Evolutionary conservation across 1,140 invertebrate genomes (phyloP).

Genomic region (Charaxes varanes): DNA sequence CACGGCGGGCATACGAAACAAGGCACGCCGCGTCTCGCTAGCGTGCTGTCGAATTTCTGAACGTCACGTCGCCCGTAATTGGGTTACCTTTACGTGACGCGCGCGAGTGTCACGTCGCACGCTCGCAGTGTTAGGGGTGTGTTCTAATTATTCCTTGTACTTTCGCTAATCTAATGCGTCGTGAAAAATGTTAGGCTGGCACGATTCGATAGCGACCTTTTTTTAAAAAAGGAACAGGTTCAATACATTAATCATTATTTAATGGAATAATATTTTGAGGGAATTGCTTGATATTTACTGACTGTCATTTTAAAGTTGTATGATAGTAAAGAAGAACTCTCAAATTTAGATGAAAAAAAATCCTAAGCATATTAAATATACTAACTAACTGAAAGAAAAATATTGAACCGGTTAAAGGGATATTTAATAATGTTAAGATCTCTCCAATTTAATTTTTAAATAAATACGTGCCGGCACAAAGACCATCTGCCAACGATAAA

Average conservation of each 20-base stretch:
- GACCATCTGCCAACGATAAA: slow-evolving; percentile 3
- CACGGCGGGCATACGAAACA: slow-evolving; percentile 63
- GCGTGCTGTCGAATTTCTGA: slow-evolving; percentile 55
- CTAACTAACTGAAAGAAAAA: background rate
- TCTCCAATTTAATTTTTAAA: background rate
- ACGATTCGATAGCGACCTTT: background rate
- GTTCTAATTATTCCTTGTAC: slow-evolving; percentile 68
- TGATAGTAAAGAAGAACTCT: too few species aligned
- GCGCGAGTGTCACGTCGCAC: slow-evolving; percentile 42
- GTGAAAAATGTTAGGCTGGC: slow-evolving; percentile 3
- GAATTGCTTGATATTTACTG: too few species aligned
- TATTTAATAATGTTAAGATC: background rate
- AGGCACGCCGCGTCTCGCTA: slow-evolving; percentile 25
- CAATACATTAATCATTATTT: too few species aligned
- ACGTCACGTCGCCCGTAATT: slow-evolving; percentile 64
- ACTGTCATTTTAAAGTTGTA: too few species aligned
- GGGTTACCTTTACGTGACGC: slow-evolving; percentile 67
- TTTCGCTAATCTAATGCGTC: slow-evolving; percentile 34
- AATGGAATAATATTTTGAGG: too few species aligned
- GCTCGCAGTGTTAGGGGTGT: slow-evolving; percentile 41
- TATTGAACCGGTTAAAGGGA: too few species aligned
- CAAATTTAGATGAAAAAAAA: too few species aligned
- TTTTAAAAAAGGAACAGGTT: too few species aligned
- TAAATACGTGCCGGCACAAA: slow-evolving; percentile 9
- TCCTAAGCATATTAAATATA: background rate